A percentile compares a stretch with the other conserved stretches of the same genome.
These are phyloP conservation scores for Diaperis boleti DNA, from an alignment of 2,888 invertebrate genomes.

Conservation along the genomic window DNA sequence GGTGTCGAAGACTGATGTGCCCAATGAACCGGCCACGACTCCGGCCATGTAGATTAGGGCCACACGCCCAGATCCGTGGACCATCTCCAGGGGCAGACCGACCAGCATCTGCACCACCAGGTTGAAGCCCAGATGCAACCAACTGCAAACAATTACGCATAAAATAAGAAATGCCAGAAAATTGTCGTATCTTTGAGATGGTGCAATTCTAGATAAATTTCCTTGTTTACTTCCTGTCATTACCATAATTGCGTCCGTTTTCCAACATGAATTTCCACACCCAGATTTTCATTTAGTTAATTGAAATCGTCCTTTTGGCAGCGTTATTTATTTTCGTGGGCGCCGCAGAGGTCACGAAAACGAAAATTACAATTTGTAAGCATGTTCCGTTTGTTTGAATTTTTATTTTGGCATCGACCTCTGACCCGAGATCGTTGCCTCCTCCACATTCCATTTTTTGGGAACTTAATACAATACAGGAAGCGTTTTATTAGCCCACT, in stretches of 20 bases:
- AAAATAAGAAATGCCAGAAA: too few species aligned
- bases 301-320: neutral
- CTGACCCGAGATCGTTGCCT: too few species aligned
- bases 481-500: conserved; percentile 9
- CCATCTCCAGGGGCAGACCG: conserved; percentile 95
- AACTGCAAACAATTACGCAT: conserved; percentile 72
- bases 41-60: conserved; percentile 92
- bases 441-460: neutral
- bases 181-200: too few species aligned
- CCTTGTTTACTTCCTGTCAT: conserved; percentile 1
- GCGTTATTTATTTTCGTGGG: neutral
- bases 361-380: conserved; percentile 2
- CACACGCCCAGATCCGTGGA: conserved; percentile 91
- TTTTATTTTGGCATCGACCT: neutral
- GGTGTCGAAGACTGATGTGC: conserved; percentile 93
- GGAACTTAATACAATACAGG: conserved; percentile 2
- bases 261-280: neutral
- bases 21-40: conserved; percentile 87
- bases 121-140: conserved; percentile 96
- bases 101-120: conserved; percentile 93
- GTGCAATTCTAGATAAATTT: too few species aligned
- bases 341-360: conserved; percentile 2
- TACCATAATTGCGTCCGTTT: conserved; percentile 5
- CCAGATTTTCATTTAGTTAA: neutral
- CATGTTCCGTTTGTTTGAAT: neutral